Evolutionary conservation across 2,113 vertebrate species (phyloP).

Genomic region (Otocyon megalotis): DNA sequence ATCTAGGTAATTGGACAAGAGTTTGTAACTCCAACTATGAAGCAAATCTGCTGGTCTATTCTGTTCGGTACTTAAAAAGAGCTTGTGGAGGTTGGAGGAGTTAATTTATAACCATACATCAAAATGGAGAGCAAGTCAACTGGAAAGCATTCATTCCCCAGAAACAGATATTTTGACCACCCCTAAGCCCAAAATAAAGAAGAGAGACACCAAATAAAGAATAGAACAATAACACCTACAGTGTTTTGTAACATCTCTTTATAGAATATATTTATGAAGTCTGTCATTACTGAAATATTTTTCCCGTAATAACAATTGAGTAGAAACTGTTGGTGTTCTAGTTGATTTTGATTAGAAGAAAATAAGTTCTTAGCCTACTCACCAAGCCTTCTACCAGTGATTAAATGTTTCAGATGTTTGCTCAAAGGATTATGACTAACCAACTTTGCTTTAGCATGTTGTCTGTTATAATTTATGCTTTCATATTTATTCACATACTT

Average conservation of each 20-base stretch:
- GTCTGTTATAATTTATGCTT: not conserved
- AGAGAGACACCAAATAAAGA: not conserved
- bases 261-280: not conserved
- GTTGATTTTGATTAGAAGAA: not conserved
- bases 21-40: not conserved
- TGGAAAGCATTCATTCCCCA: not conserved
- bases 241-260: not conserved
- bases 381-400: not conserved
- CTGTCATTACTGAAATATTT: not conserved
- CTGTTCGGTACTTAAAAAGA: not conserved
- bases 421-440: not conserved
- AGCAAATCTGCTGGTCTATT: not conserved
- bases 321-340: not conserved
- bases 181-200: not conserved
- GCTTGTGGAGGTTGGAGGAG: not conserved
- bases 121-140: conserved; percentile 40
- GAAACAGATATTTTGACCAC: not conserved
- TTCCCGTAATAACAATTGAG: not conserved
- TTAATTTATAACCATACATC: not conserved
- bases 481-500: not conserved
- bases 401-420: not conserved
- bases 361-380: not conserved
- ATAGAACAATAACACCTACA: not conserved
- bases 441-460: not conserved
- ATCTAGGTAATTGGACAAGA: not conserved